Evolutionary conservation across 2,113 vertebrate genomes (phyloP), one percentile per base, ranked within the genome.

Genomic region (Oncorhynchus clarkii): DNA sequence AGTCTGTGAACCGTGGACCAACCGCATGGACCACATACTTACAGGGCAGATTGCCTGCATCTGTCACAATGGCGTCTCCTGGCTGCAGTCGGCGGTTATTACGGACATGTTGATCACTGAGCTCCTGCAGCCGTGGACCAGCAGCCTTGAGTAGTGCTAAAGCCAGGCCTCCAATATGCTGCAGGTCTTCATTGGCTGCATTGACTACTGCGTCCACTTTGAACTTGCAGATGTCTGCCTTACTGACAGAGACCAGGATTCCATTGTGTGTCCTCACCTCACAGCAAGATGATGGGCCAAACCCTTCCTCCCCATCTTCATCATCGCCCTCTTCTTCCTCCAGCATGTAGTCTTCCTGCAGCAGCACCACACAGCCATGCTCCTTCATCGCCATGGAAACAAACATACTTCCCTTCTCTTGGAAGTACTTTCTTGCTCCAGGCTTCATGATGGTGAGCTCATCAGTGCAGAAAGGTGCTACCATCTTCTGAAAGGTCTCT

Each of bases 131-230:
- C 5, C 84, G 67, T 0, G 90, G 93, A 26, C 96, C 96, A 0
- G 96, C 96, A 0, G 91, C 95, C 12, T 72, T 74, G 0, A 87
- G 82, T 69, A 98, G 86, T 0, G 94, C 93, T 0, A 26, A 22
- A 0, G 95, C 95, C 18, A 98, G 78, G 0, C 94, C 95, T 0
- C 92, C 92, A 0, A 60, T 74, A 82, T 95, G 96, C 29, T 88
- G 76, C 2, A 98, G 84, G 0, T 93, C 79, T 74, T 96, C 94
- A 1, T 96, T 97, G 12, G 96, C 88, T 0, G 95, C 92, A 4
- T 96, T 98, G 71, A 99, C 96, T 34, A 98, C 91, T 2, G 91
- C 95, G 0, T 96, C 95, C 0, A 87, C 93, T 0, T 12, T 69
- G 0, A 95, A 86, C 26, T 2, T 31, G 4, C 90, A 92, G 86